Conservation (phyloP, 2,888 invertebrate genomes). For the Mesorhabditis spiculigera region DNA sequence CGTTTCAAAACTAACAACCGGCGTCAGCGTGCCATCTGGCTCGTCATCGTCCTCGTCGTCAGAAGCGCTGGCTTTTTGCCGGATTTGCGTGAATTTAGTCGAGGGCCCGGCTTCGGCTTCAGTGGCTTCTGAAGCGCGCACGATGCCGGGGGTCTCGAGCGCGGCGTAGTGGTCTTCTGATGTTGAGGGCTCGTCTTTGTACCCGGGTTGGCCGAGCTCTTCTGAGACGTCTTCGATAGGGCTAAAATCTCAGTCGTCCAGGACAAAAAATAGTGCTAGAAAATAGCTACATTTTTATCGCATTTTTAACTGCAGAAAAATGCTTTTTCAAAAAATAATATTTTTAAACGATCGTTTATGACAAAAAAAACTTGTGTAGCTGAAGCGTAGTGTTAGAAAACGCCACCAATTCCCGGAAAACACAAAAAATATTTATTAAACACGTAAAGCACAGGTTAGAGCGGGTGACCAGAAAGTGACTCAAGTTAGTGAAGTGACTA, state of each 20-base stretch:
- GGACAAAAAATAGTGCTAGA: neutral
- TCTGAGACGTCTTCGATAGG: neutral
- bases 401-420: too few relatives aligned
- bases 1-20: neutral
- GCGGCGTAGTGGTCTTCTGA: neutral
- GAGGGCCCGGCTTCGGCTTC: neutral
- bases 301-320: too few relatives aligned
- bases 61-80: neutral
- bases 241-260: neutral
- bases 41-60: neutral
- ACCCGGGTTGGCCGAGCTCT: constrained; percentile 3
- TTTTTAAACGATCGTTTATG: too few relatives aligned
- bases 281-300: neutral
- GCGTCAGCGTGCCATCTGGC: neutral
- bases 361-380: too few relatives aligned
- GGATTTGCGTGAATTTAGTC: neutral
- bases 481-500: too few relatives aligned
- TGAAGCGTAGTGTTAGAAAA: too few relatives aligned
- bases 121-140: neutral
- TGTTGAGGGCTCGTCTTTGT: neutral
- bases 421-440: too few relatives aligned
- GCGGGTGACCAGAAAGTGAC: too few relatives aligned
- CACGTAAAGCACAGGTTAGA: too few relatives aligned
- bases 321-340: too few relatives aligned
- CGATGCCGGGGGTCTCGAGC: too few relatives aligned